Conservation (phyloP, 2,888 invertebrate species). For the Himalopsyche tibetana region DNA sequence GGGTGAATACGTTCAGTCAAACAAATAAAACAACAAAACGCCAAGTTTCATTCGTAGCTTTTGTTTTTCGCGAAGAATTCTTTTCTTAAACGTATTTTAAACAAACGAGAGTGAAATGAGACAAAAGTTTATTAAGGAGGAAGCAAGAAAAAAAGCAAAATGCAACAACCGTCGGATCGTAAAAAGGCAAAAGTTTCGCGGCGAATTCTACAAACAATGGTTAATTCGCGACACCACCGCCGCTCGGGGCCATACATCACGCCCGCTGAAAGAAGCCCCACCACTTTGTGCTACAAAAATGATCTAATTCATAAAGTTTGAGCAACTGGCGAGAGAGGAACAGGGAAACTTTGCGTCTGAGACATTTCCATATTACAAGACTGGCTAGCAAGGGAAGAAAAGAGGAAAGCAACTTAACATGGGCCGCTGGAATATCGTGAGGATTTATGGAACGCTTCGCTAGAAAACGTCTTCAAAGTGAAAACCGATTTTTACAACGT, state of each 20-base stretch:
- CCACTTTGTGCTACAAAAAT: conserved; percentile 37
- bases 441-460: no score
- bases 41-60: neutral
- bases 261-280: conserved; percentile 19
- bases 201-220: conserved; percentile 29
- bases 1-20: no score
- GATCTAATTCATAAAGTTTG: conserved; percentile 43
- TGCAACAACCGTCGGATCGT: conserved; percentile 40
- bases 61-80: neutral
- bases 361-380: conserved; percentile 35
- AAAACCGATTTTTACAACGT: no score
- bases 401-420: neutral
- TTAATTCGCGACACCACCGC: conserved; percentile 20
- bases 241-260: conserved; percentile 12
- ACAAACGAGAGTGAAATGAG: conserved; percentile 36
- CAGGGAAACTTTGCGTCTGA: conserved; percentile 9
- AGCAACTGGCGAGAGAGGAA: conserved; percentile 13
- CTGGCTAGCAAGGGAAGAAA: neutral
- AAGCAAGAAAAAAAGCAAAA: conserved; percentile 9
- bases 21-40: conserved; percentile 7
- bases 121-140: conserved; percentile 18
- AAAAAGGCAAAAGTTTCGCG: conserved; percentile 28
- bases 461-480: no score
- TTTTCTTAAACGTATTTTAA: conserved; percentile 16
- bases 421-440: neutral